phyloP scores from a whole-genome alignment of 1,140 invertebrate genomes.

The Aphelinus certus region DNA sequence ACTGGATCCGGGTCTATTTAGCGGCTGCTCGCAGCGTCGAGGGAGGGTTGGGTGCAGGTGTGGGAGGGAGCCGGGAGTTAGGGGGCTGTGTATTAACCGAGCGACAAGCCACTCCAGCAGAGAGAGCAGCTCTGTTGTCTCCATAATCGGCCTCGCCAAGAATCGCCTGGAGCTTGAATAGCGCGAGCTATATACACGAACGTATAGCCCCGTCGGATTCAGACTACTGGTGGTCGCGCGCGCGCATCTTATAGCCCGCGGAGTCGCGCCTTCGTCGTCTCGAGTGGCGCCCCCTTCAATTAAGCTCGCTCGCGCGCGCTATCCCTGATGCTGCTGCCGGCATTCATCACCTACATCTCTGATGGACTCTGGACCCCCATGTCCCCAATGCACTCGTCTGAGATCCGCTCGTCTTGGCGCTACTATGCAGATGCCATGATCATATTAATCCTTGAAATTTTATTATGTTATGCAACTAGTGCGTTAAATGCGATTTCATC shows the following conservation, averaged over 20 bases:
- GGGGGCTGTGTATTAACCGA: conserved; percentile 9
- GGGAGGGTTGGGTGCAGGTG: neutral
- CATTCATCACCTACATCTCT: conserved; percentile 46
- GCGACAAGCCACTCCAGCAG: conserved; percentile 17
- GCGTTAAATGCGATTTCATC: no score
- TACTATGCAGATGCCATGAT: no score
- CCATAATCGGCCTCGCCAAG: conserved; percentile 25
- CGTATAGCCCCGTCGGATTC: no score
- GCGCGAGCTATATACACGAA: no score
- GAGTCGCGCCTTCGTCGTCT: conserved; percentile 20
- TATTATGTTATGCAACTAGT: no score
- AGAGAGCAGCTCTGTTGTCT: neutral
- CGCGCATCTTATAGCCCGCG: no score
- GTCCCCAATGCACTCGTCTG: no score
- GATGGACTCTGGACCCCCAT: no score
- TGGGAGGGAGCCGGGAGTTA: conserved; percentile 4
- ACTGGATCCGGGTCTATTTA: neutral
- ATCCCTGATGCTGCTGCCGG: conserved; percentile 23
- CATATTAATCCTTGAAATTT: no score
- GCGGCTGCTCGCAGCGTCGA: neutral
- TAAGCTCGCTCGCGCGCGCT: conserved; percentile 31
- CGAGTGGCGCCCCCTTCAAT: conserved; percentile 33
- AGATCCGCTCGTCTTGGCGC: no score
- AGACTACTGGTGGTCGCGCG: no score
- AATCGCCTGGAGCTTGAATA: neutral